A percentile compares a stretch with the other conserved stretches of the same genome.
Conservation (phyloP, 2,888 invertebrate species). For the Diadromus collaris region DNA sequence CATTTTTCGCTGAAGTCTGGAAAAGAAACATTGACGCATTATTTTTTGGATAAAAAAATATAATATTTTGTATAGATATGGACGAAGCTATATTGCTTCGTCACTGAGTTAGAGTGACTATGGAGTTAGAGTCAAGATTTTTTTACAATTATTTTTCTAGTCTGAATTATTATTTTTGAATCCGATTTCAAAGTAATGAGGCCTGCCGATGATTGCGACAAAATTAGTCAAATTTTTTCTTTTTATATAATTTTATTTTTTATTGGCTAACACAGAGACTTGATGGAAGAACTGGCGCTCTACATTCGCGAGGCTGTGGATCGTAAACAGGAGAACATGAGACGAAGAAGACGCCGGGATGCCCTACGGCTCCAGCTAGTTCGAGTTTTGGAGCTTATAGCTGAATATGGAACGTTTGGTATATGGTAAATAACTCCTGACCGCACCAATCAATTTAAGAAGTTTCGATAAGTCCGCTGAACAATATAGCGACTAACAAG, state of each 20-base stretch:
- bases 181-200: constrained; percentile 7
- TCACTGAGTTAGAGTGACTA: not conserved
- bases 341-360: constrained; percentile 94
- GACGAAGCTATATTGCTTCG: too few species aligned
- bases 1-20: not conserved
- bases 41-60: not conserved
- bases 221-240: not conserved
- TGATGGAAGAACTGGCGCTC: constrained; percentile 96
- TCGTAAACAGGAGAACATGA: constrained; percentile 98
- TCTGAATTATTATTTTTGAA: not conserved
- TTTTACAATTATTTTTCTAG: not conserved
- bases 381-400: constrained; percentile 94
- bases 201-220: not conserved
- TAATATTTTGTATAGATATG: not conserved
- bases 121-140: not conserved
- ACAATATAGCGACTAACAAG: not conserved
- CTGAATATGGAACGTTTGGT: constrained; percentile 94
- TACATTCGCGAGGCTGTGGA: constrained; percentile 98
- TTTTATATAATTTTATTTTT: constrained; percentile 25
- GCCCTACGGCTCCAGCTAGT: constrained; percentile 95
- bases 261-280: constrained; percentile 85
- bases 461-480: not conserved
- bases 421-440: constrained; percentile 78
- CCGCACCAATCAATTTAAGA: not conserved
- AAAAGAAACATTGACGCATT: not conserved